Evolutionary conservation across 2,113 vertebrate genomes (phyloP).

Genomic region (Pteruthius melanotis): DNA sequence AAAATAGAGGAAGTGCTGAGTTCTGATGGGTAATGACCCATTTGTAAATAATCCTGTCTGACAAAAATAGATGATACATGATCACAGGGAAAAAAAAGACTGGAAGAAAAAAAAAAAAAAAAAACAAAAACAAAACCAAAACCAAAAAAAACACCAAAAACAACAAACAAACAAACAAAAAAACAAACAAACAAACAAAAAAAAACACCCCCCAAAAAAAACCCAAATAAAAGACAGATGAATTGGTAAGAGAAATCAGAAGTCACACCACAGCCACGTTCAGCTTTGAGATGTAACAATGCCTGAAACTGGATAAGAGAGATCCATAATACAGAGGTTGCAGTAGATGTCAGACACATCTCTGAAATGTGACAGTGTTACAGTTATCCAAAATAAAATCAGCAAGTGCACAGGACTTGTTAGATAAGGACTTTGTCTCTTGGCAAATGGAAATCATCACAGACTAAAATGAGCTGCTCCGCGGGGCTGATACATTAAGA

Average conservation of each 20-base stretch:
- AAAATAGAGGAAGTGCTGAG: neutral
- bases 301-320: neutral
- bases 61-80: neutral
- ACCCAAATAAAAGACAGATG: neutral
- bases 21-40: neutral
- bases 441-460: neutral
- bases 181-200: too few relatives aligned
- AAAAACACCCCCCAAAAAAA: too few relatives aligned
- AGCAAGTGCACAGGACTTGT: neutral
- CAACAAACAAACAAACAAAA: too few relatives aligned
- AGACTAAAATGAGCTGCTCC: neutral
- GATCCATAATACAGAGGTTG: neutral
- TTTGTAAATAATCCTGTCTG: constrained; percentile 9
- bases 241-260: constrained; percentile 37
- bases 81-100: neutral
- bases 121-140: too few relatives aligned
- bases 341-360: neutral
- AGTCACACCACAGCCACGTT: neutral
- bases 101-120: neutral
- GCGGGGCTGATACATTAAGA: neutral
- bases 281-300: neutral
- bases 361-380: neutral
- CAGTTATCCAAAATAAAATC: constrained; percentile 32
- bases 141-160: too few relatives aligned
- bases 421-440: neutral